phyloP scores from a whole-genome alignment of 2,888 invertebrate genomes.

The Lepidochrysops patricia region DNA sequence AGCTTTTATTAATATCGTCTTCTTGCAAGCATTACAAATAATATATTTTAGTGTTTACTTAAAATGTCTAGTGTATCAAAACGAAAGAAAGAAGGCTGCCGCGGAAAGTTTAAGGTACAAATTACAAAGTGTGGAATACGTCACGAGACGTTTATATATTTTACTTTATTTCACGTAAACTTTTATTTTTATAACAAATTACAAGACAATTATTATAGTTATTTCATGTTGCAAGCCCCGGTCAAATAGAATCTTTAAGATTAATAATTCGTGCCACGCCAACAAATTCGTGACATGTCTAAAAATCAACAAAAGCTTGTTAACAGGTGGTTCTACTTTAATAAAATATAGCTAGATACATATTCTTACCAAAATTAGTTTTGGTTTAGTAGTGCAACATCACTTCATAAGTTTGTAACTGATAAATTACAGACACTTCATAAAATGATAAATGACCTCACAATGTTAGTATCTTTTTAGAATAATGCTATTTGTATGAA shows the following conservation, averaged over 20 bases:
- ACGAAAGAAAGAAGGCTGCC: constrained; percentile 63
- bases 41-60: constrained; percentile 7
- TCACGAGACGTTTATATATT: constrained; percentile 21
- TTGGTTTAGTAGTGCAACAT: background rate
- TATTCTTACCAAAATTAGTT: background rate
- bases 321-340: background rate
- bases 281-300: background rate
- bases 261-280: background rate
- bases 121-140: too few species aligned
- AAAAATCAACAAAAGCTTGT: background rate
- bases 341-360: background rate
- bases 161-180: background rate
- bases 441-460: too few species aligned
- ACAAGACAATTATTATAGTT: background rate
- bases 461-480: too few species aligned
- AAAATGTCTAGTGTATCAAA: constrained; percentile 73
- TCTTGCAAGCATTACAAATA: too few species aligned
- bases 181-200: background rate
- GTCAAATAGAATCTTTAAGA: background rate
- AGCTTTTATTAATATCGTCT: too few species aligned
- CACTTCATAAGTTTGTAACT: background rate
- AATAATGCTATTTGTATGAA: constrained; percentile 27
- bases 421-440: too few species aligned
- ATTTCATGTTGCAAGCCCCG: background rate
- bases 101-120: constrained; percentile 65